phyloP scores from a whole-genome alignment of 2,888 invertebrate species.

The Amiota mariae region DNA sequence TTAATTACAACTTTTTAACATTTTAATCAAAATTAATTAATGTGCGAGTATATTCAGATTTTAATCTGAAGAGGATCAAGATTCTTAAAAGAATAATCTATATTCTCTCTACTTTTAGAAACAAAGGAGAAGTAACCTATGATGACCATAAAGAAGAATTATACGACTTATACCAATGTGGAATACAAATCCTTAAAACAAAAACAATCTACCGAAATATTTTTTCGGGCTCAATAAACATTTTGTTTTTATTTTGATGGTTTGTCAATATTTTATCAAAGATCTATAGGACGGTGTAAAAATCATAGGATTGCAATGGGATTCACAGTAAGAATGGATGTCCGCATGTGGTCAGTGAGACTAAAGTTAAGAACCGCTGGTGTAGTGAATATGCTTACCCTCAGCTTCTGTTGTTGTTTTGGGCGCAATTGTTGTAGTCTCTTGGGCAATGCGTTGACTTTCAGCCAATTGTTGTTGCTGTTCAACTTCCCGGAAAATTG shows the following conservation, averaged over 20 bases:
- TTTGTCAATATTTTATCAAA: too few species aligned
- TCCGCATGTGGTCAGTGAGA: neutral
- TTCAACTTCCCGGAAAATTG: conserved; percentile 61
- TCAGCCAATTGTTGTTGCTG: conserved; percentile 55
- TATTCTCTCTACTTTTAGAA: too few species aligned
- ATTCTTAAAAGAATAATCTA: too few species aligned
- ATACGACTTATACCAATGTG: too few species aligned
- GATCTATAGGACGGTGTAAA: neutral
- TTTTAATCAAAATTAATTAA: neutral
- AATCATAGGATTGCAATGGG: neutral
- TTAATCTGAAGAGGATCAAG: too few species aligned
- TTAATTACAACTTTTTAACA: neutral
- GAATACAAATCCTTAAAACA: too few species aligned
- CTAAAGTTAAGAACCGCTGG: neutral
- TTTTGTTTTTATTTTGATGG: too few species aligned
- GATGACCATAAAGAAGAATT: too few species aligned
- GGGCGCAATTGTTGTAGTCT: conserved; percentile 61
- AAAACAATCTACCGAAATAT: too few species aligned
- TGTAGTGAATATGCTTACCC: conserved; percentile 47
- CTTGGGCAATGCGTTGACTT: conserved; percentile 65
- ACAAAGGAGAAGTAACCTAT: too few species aligned
- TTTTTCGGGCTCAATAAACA: too few species aligned
- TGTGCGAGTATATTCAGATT: too few species aligned
- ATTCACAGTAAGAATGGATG: neutral
- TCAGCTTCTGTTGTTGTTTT: conserved; percentile 65